Evolutionary conservation across 2,113 vertebrate species (phyloP).

Genomic region (Sylvilagus bachmani): DNA sequence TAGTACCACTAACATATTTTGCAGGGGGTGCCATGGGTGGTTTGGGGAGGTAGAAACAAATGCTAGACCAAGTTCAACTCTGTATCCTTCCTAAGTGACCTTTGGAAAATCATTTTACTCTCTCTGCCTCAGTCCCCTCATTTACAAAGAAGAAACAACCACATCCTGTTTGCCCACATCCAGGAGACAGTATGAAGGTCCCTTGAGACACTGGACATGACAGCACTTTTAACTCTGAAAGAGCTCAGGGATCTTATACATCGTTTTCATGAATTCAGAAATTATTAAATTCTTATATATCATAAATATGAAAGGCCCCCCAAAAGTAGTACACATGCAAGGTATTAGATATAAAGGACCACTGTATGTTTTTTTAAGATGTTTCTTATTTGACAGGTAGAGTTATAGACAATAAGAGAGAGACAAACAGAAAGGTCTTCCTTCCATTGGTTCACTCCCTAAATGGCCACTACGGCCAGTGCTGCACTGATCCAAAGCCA

Average conservation of each 20-base stretch:
- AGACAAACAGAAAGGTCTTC: too few species aligned
- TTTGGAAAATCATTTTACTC: background rate
- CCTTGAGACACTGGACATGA: accelerated
- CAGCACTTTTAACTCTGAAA: background rate
- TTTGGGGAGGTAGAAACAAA: background rate
- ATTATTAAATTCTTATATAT: conserved; percentile 26
- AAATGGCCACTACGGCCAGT: too few species aligned
- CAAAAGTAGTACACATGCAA: conserved; percentile 68
- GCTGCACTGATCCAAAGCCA: too few species aligned
- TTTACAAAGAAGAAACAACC: background rate
- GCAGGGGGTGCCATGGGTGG: background rate
- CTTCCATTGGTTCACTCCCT: too few species aligned
- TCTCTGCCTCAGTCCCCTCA: background rate
- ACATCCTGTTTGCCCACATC: background rate
- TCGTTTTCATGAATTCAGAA: background rate
- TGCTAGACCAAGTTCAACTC: background rate
- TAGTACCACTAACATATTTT: conserved; percentile 70
- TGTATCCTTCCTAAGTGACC: background rate
- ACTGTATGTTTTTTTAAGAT: too few species aligned
- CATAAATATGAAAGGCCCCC: background rate
- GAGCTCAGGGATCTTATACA: background rate
- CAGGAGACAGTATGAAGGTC: background rate
- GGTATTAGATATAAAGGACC: conserved; percentile 23
- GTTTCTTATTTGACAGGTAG: too few species aligned
- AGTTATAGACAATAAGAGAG: too few species aligned